phyloP scores from a whole-genome alignment of 2,888 invertebrate species.

The Caenorhabditis panamensis region DNA sequence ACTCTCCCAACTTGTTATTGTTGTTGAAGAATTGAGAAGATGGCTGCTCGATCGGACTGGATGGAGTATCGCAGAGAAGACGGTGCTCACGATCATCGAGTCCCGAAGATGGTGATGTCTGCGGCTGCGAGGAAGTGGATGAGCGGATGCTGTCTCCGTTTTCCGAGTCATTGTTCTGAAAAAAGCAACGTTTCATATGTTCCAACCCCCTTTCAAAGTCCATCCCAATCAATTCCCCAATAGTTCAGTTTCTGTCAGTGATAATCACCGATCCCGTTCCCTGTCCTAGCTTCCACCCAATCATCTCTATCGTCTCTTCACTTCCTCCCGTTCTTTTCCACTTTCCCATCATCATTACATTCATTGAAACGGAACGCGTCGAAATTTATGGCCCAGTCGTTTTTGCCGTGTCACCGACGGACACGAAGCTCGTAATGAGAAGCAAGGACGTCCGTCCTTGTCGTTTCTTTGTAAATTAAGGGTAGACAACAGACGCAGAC shows the following conservation, averaged over 20 bases:
- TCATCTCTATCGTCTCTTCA: conserved; percentile 1
- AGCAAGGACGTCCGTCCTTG: conserved; percentile 31
- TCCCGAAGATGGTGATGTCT: conserved; percentile 60
- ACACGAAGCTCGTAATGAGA: conserved; percentile 55
- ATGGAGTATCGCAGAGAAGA: conserved; percentile 56
- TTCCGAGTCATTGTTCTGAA: conserved; percentile 62
- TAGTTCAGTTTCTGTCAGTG: not conserved
- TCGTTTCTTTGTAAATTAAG: conserved; percentile 44
- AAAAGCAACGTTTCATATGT: not conserved
- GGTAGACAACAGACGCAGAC: conserved; percentile 17
- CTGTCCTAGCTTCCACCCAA: not conserved
- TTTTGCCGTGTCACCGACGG: conserved; percentile 53
- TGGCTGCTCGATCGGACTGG: conserved; percentile 49
- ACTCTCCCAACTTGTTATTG: conserved; percentile 38
- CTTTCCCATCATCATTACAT: conserved; percentile 59
- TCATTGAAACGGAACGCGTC: conserved; percentile 39
- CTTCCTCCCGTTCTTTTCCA: not conserved
- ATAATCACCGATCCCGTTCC: conserved; percentile 18
- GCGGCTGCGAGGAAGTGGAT: conserved; percentile 65
- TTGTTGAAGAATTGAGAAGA: conserved; percentile 42
- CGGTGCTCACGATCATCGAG: conserved; percentile 60
- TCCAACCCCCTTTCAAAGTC: no score
- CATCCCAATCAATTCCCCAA: no score
- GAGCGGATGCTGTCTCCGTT: conserved; percentile 65
- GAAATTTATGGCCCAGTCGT: conserved; percentile 60